Percentiles rank a stretch among this genome's conserved stretches.
These are phyloP conservation scores for Danionella cerebrum DNA, from an alignment of 2,113 vertebrate genomes.

Conservation along the genomic window DNA sequence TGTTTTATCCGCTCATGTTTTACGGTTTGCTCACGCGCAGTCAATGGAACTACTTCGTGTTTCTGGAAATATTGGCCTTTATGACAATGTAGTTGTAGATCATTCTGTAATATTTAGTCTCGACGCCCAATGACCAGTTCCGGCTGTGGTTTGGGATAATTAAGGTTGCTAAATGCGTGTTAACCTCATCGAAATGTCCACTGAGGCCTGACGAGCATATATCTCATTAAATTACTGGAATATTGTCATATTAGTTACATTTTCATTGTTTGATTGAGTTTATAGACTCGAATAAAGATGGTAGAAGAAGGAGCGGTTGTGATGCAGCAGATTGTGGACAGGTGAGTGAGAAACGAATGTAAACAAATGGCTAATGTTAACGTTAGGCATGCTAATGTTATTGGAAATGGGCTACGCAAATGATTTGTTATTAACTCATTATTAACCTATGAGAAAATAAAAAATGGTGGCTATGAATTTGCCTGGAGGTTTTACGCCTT, in stretches of 20 bases:
- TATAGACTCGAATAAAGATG: conserved; percentile 41
- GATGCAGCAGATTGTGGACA: conserved; percentile 67
- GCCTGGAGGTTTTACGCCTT: too few species aligned
- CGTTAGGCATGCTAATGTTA: too few species aligned
- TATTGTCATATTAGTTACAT: not conserved
- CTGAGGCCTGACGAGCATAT: conserved; percentile 6
- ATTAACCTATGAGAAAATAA: too few species aligned
- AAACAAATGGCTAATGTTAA: conserved; percentile 34
- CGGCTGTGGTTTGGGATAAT: not conserved
- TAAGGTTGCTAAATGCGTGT: not conserved
- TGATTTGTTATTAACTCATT: too few species aligned
- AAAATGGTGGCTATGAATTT: too few species aligned
- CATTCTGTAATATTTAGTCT: not conserved
- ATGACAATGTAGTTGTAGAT: not conserved
- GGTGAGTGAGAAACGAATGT: conserved; percentile 52
- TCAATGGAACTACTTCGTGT: conserved; percentile 51
- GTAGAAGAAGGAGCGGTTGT: conserved; percentile 55
- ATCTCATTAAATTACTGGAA: not conserved
- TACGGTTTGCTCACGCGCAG: conserved; percentile 43
- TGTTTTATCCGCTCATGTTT: conserved; percentile 36
- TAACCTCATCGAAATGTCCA: not conserved
- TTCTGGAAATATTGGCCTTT: conserved; percentile 12
- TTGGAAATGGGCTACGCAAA: too few species aligned
- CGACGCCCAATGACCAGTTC: not conserved
- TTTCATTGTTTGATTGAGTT: not conserved